Conservation (phyloP, 2,888 invertebrate species). For the Zygogramma bicolorata region DNA sequence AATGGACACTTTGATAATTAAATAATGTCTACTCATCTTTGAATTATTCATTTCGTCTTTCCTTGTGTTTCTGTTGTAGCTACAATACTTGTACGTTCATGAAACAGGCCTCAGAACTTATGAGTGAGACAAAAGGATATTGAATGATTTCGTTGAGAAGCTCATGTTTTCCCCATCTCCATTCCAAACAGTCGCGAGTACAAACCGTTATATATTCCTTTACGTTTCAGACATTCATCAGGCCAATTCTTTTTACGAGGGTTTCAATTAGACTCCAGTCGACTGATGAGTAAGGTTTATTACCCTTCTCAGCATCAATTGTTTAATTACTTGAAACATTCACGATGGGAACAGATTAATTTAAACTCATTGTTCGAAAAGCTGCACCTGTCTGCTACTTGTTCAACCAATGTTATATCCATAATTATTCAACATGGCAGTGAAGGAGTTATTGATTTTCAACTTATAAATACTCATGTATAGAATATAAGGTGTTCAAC, state of each 20-base stretch:
- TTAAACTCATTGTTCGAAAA: neutral
- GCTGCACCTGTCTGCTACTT: neutral
- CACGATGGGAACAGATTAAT: neutral
- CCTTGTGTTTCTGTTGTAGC: too few relatives aligned
- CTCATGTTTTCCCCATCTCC: too few relatives aligned
- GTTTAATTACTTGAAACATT: neutral
- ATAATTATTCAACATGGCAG: neutral
- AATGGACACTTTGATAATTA: too few relatives aligned
- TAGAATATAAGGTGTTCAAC: too few relatives aligned
- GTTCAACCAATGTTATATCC: neutral
- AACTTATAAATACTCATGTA: too few relatives aligned
- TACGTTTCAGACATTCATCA: neutral
- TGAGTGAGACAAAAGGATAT: too few relatives aligned
- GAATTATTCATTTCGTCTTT: too few relatives aligned
- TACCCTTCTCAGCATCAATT: neutral
- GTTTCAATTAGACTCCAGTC: neutral
- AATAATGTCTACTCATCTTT: too few relatives aligned
- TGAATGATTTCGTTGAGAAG: too few relatives aligned
- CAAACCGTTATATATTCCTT: neutral
- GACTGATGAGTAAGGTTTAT: neutral
- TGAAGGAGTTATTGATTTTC: too few relatives aligned
- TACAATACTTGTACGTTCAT: too few relatives aligned
- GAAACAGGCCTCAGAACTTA: too few relatives aligned
- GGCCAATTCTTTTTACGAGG: neutral
- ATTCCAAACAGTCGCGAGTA: neutral